Evolutionary conservation across 2,797 vertebrate species (phyloP), one percentile per base, ranked within the genome.

Genomic region (Spheniscus humboldti): DNA sequence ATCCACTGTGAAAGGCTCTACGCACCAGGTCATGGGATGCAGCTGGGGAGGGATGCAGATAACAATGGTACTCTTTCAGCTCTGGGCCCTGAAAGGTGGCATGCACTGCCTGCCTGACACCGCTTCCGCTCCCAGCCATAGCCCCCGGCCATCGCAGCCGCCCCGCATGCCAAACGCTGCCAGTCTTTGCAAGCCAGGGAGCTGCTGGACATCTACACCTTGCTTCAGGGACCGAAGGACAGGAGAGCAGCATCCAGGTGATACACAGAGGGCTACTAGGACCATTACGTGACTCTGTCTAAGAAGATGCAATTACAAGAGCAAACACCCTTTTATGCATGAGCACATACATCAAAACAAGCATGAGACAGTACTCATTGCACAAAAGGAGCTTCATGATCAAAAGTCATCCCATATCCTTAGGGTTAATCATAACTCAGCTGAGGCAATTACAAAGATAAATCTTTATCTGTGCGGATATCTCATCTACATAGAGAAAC

Each of bases 41-140:
- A 2, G 35, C 30, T 7, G 1, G 75, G 64, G 39, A 87, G 33
- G 63, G 74, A 82, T 56, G 67, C 84, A 67, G 43, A 74, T 91
- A 55, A 92, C 88, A 95, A 67, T 8, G 45, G 67, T 18, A 23
- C 67, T 60, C 96, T 95, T 96, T 96, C 59, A 93, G 87, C 48
- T 80, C 60, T 13, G 28, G 19, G 47, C 31, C 31, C 63, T 97
- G 92, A 93, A 94, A 73, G 31, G 84, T 85, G 77, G 31, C 77
- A 93, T 93, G 96, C 80, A 85, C 31, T 41, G 83, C 35, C 81
- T 45, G 41, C 45, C 31, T 1, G 2, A 28, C 7, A 1, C n/a
- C 53, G 23, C 53, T 77, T 25, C 28, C 0, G 0, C 48, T 88
- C 57, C 53, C 4, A 3, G 66, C 39, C 2, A 0, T 5, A 52